Evolutionary conservation across 2,797 vertebrate species (phyloP).

Genomic region (Macropus fuliginosus): DNA sequence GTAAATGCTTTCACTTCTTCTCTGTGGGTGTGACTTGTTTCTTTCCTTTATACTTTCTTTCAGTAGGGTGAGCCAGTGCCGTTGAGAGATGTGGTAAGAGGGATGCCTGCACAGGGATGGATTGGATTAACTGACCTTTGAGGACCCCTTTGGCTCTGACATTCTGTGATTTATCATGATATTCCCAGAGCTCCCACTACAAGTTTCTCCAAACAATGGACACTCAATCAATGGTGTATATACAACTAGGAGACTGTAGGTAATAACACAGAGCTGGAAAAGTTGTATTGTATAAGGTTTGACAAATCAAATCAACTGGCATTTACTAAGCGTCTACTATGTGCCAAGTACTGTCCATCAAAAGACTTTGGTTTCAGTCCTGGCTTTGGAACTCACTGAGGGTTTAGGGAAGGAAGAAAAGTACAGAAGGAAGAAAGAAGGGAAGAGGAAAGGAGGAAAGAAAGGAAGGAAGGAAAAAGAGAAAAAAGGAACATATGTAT

Average conservation of each 20-base stretch:
- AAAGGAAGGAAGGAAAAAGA: neutral
- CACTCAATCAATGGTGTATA: neutral
- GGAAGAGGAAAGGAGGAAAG: neutral
- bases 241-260: neutral
- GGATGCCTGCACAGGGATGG: neutral
- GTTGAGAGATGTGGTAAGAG: neutral
- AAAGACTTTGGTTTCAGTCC: neutral
- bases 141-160: neutral
- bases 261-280: neutral
- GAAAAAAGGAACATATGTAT: neutral
- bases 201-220: neutral
- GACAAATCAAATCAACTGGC: neutral
- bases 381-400: neutral
- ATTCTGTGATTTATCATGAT: neutral
- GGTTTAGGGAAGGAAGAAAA: neutral
- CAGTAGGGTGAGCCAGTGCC: neutral
- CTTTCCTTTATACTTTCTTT: neutral
- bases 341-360: too few species aligned
- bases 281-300: neutral
- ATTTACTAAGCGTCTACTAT: too few species aligned
- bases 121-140: neutral
- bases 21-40: neutral
- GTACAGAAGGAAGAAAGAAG: neutral
- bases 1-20: neutral
- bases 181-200: neutral